Conservation (phyloP, 2,113 vertebrate genomes). For the Microcebus jonahi region DNA sequence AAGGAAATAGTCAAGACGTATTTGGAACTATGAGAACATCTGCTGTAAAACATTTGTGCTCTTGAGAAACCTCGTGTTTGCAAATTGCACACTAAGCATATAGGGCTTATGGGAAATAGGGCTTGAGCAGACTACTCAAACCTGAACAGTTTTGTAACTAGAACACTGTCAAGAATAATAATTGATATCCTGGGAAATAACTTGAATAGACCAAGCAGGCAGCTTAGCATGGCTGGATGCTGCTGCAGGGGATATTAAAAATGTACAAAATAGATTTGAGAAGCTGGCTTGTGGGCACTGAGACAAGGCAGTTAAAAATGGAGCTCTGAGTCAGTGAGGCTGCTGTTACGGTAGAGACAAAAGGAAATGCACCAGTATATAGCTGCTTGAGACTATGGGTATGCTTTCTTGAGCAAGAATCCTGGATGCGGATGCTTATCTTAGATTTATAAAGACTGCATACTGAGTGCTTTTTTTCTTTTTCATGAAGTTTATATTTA, state of each 20-base stretch:
- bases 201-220: not conserved
- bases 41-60: not conserved
- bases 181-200: slow-evolving; percentile 1
- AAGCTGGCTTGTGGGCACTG: not conserved
- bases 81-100: not conserved
- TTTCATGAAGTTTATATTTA: not conserved
- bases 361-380: not conserved
- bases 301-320: not conserved
- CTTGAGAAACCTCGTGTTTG: not conserved
- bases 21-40: not conserved
- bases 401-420: not conserved
- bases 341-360: not conserved
- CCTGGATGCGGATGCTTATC: not conserved
- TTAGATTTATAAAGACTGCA: not conserved
- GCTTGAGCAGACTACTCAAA: not conserved
- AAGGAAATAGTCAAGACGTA: slow-evolving; percentile 1
- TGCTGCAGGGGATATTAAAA: not conserved
- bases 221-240: not conserved
- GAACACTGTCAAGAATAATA: not conserved
- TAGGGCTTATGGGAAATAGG: not conserved
- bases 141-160: not conserved
- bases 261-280: not conserved
- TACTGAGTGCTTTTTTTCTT: not conserved
- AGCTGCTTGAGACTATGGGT: not conserved
- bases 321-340: not conserved